A percentile compares a stretch with the other conserved stretches of the same genome.
These are phyloP conservation scores for Hippocampus barbouri DNA, from an alignment of 2,113 vertebrate genomes.

Conservation along the genomic window DNA sequence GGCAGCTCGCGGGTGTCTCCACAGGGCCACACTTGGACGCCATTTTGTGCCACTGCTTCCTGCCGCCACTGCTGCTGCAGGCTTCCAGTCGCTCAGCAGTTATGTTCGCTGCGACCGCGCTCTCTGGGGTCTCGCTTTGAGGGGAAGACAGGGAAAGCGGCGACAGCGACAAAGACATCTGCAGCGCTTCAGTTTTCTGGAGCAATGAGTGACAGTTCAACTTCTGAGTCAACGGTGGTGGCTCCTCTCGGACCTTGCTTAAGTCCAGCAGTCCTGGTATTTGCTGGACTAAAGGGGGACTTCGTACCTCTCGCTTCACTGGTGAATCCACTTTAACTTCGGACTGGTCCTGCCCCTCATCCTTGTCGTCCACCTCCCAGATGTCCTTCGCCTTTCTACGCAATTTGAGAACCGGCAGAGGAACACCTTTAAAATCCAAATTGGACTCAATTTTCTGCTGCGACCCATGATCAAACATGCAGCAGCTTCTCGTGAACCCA, in stretches of 20 bases:
- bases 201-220: slow-evolving; percentile 15
- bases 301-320: slow-evolving; percentile 30
- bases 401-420: slow-evolving; percentile 66
- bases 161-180: slow-evolving; percentile 68
- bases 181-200: slow-evolving; percentile 48
- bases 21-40: slow-evolving; percentile 40
- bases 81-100: slow-evolving; percentile 41
- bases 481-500: slow-evolving; percentile 42
- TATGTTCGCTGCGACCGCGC: slow-evolving; percentile 3
- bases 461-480: slow-evolving; percentile 41
- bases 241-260: slow-evolving; percentile 57
- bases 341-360: slow-evolving; percentile 26
- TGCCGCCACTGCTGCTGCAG: slow-evolving; percentile 36
- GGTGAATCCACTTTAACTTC: slow-evolving; percentile 28
- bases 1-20: slow-evolving; percentile 55
- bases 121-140: slow-evolving; percentile 47
- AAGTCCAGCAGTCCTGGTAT: slow-evolving; percentile 31
- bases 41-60: slow-evolving; percentile 52
- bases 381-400: slow-evolving; percentile 66
- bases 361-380: slow-evolving; percentile 69
- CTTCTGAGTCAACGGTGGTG: slow-evolving; percentile 27
- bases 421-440: slow-evolving; percentile 30
- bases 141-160: slow-evolving; percentile 70
- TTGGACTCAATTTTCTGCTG: slow-evolving; percentile 37
- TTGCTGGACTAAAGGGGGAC: slow-evolving; percentile 33